Percentiles rank a stretch among this genome's conserved stretches.
These are phyloP conservation scores for Chloroceryle inda DNA, from an alignment of 2,797 vertebrate species.

Conservation along the genomic window DNA sequence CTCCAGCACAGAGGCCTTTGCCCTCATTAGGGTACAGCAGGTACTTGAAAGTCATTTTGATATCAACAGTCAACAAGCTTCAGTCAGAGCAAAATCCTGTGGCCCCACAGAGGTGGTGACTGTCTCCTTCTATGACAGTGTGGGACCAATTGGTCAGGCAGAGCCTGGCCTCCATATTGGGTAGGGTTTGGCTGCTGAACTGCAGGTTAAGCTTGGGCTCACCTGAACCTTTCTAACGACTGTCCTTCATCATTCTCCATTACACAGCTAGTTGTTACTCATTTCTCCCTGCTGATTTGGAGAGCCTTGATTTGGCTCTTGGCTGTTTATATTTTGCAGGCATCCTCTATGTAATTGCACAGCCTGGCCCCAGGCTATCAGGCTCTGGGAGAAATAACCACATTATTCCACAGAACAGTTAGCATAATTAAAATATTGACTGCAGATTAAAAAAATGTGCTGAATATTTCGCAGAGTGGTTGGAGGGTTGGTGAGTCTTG, in stretches of 20 bases:
- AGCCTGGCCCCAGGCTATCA: constrained; percentile 51
- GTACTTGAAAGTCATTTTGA: not conserved
- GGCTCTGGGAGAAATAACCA: constrained; percentile 41
- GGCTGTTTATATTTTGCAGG: constrained; percentile 47
- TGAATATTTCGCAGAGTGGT: constrained; percentile 49
- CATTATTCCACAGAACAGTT: constrained; percentile 61
- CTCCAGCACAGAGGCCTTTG: not conserved
- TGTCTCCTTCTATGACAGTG: not conserved
- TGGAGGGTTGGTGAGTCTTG: constrained; percentile 49
- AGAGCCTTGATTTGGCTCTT: not conserved
- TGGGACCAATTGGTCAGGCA: not conserved
- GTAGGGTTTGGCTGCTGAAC: not conserved
- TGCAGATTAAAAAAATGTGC: constrained; percentile 64
- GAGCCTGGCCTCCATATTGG: no score
- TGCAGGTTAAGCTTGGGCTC: not conserved
- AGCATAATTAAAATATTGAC: constrained; percentile 74
- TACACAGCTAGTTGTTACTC: not conserved
- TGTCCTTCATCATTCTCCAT: not conserved
- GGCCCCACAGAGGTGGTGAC: not conserved
- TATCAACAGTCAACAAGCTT: not conserved
- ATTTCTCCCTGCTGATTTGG: not conserved
- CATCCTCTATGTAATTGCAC: constrained; percentile 14
- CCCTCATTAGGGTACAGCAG: not conserved
- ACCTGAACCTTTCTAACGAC: fast-evolving
- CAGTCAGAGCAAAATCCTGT: not conserved